phyloP scores from a whole-genome alignment of 2,113 vertebrate species.

The Melierax canorus region DNA sequence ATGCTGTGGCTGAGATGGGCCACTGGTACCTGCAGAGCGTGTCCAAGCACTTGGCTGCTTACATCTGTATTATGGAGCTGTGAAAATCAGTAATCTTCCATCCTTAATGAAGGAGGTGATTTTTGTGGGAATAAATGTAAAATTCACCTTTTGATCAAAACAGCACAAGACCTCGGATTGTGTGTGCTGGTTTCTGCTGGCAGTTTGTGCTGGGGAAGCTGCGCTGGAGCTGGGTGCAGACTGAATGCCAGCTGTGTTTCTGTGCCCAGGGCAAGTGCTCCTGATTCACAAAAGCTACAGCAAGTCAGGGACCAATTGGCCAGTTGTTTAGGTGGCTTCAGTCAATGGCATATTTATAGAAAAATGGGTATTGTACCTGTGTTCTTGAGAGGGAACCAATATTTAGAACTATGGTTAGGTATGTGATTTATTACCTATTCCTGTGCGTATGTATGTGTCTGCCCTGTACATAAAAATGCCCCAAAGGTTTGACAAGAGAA shows the following conservation, averaged over 20 bases:
- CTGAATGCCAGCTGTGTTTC: neutral
- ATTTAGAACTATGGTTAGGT: neutral
- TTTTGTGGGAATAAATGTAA: neutral
- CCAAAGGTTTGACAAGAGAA: neutral
- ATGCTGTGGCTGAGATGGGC: neutral
- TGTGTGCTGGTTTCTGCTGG: neutral
- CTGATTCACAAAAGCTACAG: neutral
- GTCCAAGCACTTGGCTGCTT: neutral
- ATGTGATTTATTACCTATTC: neutral
- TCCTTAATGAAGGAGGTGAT: neutral
- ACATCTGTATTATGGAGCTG: fast-evolving
- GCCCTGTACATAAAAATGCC: neutral
- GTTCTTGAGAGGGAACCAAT: neutral
- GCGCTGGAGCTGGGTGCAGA: fast-evolving
- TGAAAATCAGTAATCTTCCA: neutral
- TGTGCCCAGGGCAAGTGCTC: neutral
- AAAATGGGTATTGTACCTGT: neutral
- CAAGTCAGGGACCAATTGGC: fast-evolving
- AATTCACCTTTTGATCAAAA: neutral
- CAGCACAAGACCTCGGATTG: neutral
- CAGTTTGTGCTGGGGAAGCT: neutral
- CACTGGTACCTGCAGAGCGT: neutral
- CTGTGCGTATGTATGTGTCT: no score
- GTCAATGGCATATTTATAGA: neutral
- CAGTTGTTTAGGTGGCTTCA: neutral